Base-by-base conservation (phyloP, 2,113 vertebrate species). In the Sorex fumeus region DNA sequence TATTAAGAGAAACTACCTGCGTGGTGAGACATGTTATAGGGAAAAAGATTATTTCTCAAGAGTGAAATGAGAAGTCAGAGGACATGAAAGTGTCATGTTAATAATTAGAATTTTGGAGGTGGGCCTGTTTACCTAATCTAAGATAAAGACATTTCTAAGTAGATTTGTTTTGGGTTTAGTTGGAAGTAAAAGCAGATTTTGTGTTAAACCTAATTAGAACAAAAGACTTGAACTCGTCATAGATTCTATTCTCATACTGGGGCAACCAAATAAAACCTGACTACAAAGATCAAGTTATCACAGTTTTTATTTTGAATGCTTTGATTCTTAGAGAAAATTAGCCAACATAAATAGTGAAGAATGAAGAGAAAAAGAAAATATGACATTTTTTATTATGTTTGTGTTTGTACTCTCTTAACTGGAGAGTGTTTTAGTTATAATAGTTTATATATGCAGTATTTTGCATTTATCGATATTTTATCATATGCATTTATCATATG, bases 161-260 rank as follows among this genome's bases (percentile, higher is more conserved):
- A 79, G 40, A 71, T n/a, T 28, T 47, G 18, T n/a, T 85, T 77
- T 2, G 32, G 12, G 28, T 74, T 88, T 80, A 90, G 50, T 78
- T 78, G 25, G 84, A 90, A 92, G 13, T 66, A 21, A 85, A 85
- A 90, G 40, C 30, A 82, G 30, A 8, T 43, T 90, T 9, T 57
- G 81, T 92, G 32, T 6, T 74, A 78, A 81, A 40, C 36, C 30
- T 16, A 90, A 74, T 87, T 91, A 72, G 77, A 82, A 9, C 45
- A 85, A 72, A 45, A n/a, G 60, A 88, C 8, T 60, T 78, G 62
- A 25, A 62, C 10, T 88, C 89, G 70, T 57, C 3, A 67, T 13
- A 4, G 21, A 70, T 77, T 69, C 32, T 80, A 36, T 30, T 19
- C 2, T 82, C 57, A 12, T 67, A 27, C 21, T 27, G 43, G n/a